These are phyloP conservation scores for Limnephilus auricula DNA, from an alignment of 2,888 invertebrate genomes.

Conservation along the genomic window DNA sequence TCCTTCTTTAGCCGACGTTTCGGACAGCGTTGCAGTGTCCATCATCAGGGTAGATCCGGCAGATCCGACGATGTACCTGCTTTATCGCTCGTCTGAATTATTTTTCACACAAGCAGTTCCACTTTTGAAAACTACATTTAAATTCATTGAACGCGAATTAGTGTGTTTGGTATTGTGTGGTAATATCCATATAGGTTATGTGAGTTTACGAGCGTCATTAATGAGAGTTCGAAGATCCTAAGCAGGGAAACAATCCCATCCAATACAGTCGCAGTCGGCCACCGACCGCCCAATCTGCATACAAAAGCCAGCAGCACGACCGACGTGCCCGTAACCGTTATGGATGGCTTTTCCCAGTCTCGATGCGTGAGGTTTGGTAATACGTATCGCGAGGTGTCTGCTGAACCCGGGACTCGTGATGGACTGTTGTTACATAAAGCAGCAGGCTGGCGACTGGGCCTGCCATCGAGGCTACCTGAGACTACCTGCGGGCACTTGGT, in stretches of 20 bases:
- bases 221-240: slow-evolving; percentile 2
- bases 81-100: too few relatives aligned
- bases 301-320: background rate
- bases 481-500: too few relatives aligned
- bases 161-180: too few relatives aligned
- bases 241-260: background rate
- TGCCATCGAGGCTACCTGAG: background rate
- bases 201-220: background rate
- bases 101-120: too few relatives aligned
- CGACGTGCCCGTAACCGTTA: slow-evolving; percentile 28
- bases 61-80: too few relatives aligned
- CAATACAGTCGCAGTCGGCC: background rate
- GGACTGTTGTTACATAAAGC: slow-evolving; percentile 19
- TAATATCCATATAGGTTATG: background rate
- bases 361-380: slow-evolving; percentile 30
- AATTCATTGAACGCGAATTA: too few relatives aligned
- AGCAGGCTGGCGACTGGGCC: background rate
- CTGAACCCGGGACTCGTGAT: slow-evolving; percentile 20
- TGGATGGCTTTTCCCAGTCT: slow-evolving; percentile 35
- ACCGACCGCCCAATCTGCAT: slow-evolving; percentile 30
- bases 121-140: too few relatives aligned
- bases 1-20: too few relatives aligned
- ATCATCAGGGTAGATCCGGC: too few relatives aligned
- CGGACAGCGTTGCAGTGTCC: too few relatives aligned
- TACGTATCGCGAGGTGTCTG: slow-evolving; percentile 11